phyloP scores from a whole-genome alignment of 2,113 vertebrate species.

The Collichthys lucidus region DNA sequence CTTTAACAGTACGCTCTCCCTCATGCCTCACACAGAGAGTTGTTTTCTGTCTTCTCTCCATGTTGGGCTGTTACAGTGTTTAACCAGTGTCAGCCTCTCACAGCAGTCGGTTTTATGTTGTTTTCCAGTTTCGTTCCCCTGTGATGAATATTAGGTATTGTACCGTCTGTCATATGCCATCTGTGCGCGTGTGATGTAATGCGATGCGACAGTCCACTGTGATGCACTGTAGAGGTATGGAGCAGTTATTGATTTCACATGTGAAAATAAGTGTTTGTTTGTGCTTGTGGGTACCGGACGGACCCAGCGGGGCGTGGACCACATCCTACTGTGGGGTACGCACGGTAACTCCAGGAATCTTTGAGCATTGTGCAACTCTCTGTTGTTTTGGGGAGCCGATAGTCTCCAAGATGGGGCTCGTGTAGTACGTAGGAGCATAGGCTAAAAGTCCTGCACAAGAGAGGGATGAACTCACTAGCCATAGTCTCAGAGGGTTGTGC shows the following conservation, averaged over 20 bases:
- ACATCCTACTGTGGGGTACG: neutral
- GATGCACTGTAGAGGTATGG: neutral
- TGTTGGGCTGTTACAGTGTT: neutral
- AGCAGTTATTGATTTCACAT: neutral
- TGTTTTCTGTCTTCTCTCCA: neutral
- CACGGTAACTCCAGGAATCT: too few species aligned
- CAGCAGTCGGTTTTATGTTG: neutral
- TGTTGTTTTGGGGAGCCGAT: too few species aligned
- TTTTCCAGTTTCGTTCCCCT: neutral
- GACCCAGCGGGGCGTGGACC: too few species aligned
- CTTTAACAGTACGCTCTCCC: neutral
- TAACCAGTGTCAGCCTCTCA: neutral
- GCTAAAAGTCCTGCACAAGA: too few species aligned
- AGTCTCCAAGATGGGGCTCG: too few species aligned
- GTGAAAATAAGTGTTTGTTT: neutral
- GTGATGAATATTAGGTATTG: neutral
- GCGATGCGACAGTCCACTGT: neutral
- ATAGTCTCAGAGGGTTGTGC: too few species aligned
- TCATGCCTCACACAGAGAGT: neutral
- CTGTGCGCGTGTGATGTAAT: neutral
- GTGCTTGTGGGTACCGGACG: neutral
- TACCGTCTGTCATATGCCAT: neutral
- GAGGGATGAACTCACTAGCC: too few species aligned
- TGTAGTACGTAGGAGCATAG: too few species aligned
- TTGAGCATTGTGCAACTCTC: too few species aligned